phyloP scores from a whole-genome alignment of 2,113 vertebrate genomes.

The Falco punctatus region DNA sequence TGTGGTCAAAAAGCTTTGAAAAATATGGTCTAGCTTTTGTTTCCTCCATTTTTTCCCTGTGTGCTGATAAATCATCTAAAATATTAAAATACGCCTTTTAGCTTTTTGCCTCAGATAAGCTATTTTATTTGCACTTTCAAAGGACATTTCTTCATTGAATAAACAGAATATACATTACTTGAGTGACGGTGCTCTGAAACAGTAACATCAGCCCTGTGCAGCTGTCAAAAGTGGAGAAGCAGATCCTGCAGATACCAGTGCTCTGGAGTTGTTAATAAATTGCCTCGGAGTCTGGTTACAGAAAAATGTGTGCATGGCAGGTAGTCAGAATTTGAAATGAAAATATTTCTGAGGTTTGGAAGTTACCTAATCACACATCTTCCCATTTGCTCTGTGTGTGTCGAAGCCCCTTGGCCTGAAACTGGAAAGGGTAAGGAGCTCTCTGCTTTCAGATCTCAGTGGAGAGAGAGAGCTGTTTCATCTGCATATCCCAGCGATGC shows the following conservation, averaged over 20 bases:
- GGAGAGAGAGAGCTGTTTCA: background rate
- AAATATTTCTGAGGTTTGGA: slow-evolving; percentile 26
- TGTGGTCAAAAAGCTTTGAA: background rate
- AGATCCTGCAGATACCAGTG: slow-evolving; percentile 16
- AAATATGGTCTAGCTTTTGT: background rate
- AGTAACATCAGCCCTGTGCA: background rate
- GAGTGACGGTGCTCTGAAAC: background rate
- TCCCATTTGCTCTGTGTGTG: background rate
- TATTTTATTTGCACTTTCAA: slow-evolving; percentile 24
- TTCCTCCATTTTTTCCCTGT: background rate
- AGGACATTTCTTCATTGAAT: background rate
- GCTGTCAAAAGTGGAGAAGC: slow-evolving; percentile 20
- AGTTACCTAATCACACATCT: background rate
- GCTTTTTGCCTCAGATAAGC: background rate
- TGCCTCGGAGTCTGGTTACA: background rate
- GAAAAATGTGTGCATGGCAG: slow-evolving; percentile 13
- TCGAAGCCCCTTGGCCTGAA: background rate
- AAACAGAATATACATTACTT: background rate
- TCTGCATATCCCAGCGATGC: background rate
- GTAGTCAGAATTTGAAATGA: slow-evolving; percentile 27
- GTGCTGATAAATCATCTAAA: background rate
- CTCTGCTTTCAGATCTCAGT: background rate
- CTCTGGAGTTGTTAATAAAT: slow-evolving; percentile 39
- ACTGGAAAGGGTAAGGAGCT: background rate
- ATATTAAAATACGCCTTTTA: background rate